phyloP scores from a whole-genome alignment of 2,888 invertebrate genomes.

The Synergus umbraculus region DNA sequence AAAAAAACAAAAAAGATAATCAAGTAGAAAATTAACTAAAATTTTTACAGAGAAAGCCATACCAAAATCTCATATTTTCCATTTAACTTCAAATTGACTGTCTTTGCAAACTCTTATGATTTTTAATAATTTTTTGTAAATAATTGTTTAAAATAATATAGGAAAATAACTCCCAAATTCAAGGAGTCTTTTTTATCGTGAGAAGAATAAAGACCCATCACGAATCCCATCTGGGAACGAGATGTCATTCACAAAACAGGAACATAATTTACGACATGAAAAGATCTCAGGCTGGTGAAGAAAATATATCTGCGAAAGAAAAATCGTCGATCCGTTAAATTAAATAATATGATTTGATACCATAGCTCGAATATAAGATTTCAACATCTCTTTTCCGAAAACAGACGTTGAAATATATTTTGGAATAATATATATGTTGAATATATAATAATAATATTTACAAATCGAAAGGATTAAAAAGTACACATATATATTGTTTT shows the following conservation, averaged over 20 bases:
- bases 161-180: background rate
- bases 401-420: background rate
- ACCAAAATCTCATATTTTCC: no score
- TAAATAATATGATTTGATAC: conserved; percentile 52
- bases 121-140: background rate
- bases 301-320: conserved; percentile 50
- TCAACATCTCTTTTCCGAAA: background rate
- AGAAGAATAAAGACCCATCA: background rate
- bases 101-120: no score
- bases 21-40: conserved; percentile 41
- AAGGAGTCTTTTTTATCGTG: background rate
- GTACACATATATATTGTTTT: background rate
- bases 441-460: background rate
- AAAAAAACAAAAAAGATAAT: conserved; percentile 41
- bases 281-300: conserved; percentile 43
- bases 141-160: background rate
- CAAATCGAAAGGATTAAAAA: background rate
- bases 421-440: background rate
- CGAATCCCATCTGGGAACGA: no score
- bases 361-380: background rate
- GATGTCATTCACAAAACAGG: background rate
- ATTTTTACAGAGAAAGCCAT: no score
- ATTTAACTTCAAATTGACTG: background rate
- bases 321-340: conserved; percentile 53
- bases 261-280: conserved; percentile 48